These are phyloP conservation scores for Drosophila azteca DNA, from an alignment of 1,140 invertebrate genomes.

Conservation along the genomic window DNA sequence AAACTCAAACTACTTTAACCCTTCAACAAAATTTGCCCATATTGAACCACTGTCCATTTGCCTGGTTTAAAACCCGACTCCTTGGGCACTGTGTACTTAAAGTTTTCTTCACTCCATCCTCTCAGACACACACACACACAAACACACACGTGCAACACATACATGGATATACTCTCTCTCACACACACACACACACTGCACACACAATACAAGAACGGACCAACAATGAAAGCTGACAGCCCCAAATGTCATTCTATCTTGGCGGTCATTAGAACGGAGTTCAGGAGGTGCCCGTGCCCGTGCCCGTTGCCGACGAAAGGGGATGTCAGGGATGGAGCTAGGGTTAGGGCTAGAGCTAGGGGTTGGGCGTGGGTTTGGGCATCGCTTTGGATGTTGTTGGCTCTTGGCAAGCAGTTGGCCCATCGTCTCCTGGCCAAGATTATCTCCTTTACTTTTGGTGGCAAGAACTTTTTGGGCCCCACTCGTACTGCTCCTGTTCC, in stretches of 20 bases:
- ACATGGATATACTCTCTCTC: constrained; percentile 12
- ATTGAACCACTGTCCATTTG: constrained; percentile 24
- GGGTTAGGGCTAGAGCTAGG: no score
- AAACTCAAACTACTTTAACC: no score
- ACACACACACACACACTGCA: constrained; percentile 33
- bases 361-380: not conserved
- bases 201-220: constrained; percentile 55
- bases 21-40: not conserved
- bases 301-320: constrained; percentile 5
- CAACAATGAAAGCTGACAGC: constrained; percentile 81
- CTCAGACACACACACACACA: constrained; percentile 35
- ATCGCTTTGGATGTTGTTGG: constrained; percentile 39
- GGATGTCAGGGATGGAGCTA: not conserved
- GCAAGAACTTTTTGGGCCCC: constrained; percentile 69
- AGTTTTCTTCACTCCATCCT: constrained; percentile 63
- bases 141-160: constrained; percentile 30
- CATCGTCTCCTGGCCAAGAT: constrained; percentile 70
- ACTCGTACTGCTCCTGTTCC: not conserved
- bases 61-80: constrained; percentile 56
- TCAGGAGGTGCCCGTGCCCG: constrained; percentile 33
- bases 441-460: constrained; percentile 81
- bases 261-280: constrained; percentile 80
- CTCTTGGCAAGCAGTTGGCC: constrained; percentile 59
- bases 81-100: constrained; percentile 71
- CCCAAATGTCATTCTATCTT: constrained; percentile 81